These are phyloP conservation scores for Trilocha varians DNA, from an alignment of 2,888 invertebrate genomes.

Conservation along the genomic window DNA sequence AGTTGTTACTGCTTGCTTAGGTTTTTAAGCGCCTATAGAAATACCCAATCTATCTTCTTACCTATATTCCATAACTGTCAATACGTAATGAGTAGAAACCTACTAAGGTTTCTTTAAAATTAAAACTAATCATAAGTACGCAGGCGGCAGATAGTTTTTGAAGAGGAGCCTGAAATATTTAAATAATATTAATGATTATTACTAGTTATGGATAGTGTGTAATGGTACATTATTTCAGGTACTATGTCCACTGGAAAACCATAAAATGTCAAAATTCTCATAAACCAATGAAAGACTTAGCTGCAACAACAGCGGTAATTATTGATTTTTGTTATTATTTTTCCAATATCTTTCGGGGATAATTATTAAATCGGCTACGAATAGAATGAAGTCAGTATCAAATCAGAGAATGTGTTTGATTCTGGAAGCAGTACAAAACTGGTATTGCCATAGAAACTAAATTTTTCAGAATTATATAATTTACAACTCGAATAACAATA, in stretches of 20 bases:
- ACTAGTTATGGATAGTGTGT: neutral
- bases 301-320: slow-evolving; percentile 70
- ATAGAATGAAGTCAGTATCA: slow-evolving; percentile 21
- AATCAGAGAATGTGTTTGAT: slow-evolving; percentile 14
- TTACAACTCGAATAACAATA: neutral
- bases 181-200: no score
- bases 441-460: slow-evolving; percentile 9
- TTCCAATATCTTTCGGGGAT: neutral
- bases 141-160: no score
- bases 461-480: neutral
- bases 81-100: no score
- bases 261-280: slow-evolving; percentile 44
- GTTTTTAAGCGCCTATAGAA: no score
- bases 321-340: slow-evolving; percentile 1
- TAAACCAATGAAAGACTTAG: slow-evolving; percentile 50
- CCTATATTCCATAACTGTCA: no score
- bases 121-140: no score
- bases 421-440: no score
- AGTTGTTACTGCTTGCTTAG: no score
- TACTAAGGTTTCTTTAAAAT: no score
- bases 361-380: neutral
- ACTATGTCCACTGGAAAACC: slow-evolving; percentile 51
- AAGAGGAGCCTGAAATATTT: no score
- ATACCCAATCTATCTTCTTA: no score
- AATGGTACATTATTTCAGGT: slow-evolving; percentile 31